Evolutionary conservation across 1,140 invertebrate genomes (phyloP).

Genomic region (Achatina immaculata): DNA sequence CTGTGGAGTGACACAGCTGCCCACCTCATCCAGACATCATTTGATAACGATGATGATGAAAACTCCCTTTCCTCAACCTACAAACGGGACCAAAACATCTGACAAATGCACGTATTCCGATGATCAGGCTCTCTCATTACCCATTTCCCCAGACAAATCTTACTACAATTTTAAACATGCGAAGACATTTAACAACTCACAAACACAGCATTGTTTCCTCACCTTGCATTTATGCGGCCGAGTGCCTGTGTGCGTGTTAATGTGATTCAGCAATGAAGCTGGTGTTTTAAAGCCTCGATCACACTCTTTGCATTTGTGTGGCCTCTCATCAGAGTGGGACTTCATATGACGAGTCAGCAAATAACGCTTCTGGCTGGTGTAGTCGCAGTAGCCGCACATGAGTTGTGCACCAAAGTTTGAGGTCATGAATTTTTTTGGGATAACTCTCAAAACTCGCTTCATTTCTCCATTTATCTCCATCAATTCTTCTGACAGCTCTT

Average conservation of each 20-base stretch:
- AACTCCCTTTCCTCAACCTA: no score
- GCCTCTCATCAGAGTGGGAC: conserved; percentile 93
- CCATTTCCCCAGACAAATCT: no score
- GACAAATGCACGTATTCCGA: no score
- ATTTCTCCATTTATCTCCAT: conserved; percentile 29
- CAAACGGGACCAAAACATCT: no score
- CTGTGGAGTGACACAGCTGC: no score
- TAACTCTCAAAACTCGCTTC: conserved; percentile 22
- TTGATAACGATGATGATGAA: no score
- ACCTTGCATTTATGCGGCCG: conserved; percentile 93
- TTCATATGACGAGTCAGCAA: conserved; percentile 94
- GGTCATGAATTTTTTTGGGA: conserved; percentile 26
- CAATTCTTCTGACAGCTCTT: conserved; percentile 15
- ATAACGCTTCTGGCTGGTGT: conserved; percentile 90
- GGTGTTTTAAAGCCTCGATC: conserved; percentile 95
- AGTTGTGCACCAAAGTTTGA: conserved; percentile 40
- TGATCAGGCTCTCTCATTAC: no score
- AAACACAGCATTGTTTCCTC: no score
- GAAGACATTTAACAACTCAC: no score
- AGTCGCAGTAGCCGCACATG: conserved; percentile 91
- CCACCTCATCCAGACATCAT: no score
- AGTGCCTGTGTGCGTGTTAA: conserved; percentile 93
- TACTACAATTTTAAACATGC: no score
- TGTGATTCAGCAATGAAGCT: conserved; percentile 93
- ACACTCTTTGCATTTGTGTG: conserved; percentile 94